Evolutionary conservation across 2,113 vertebrate genomes (phyloP).

Genomic region (Xiphorhynchus elegans): DNA sequence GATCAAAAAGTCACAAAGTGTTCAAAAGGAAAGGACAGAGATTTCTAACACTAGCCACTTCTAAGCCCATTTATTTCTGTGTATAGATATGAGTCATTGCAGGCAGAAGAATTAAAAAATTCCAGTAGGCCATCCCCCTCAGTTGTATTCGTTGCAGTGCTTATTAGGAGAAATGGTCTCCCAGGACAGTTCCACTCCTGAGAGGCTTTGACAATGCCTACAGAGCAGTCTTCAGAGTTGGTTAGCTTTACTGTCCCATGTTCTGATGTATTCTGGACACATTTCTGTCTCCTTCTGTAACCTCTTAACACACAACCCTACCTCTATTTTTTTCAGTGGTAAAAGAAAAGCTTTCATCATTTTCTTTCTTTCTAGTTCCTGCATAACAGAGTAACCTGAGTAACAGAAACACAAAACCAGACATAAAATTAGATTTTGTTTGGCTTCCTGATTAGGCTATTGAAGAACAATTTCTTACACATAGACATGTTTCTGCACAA

Average conservation of each 20-base stretch:
- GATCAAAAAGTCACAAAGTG: not conserved
- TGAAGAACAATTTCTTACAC: not conserved
- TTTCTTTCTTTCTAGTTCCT: not conserved
- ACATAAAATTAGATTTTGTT: not conserved
- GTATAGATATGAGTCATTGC: not conserved
- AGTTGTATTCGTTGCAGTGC: accelerated
- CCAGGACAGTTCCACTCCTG: not conserved
- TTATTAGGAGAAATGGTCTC: not conserved
- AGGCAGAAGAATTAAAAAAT: not conserved
- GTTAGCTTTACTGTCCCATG: not conserved
- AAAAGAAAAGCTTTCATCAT: not conserved
- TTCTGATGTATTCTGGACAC: not conserved
- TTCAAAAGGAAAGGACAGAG: not conserved
- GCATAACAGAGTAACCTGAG: not conserved
- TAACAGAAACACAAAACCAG: not conserved
- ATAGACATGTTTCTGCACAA: not conserved
- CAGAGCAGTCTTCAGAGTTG: not conserved
- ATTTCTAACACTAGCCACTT: not conserved
- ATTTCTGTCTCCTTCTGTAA: not conserved
- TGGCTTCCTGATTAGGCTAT: not conserved
- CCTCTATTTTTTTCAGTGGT: not conserved
- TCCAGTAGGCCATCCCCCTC: not conserved
- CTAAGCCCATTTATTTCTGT: not conserved
- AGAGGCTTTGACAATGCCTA: not conserved
- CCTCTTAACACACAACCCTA: accelerated